Conservation (phyloP, 2,888 invertebrate species). For the Lasiommata megera region DNA sequence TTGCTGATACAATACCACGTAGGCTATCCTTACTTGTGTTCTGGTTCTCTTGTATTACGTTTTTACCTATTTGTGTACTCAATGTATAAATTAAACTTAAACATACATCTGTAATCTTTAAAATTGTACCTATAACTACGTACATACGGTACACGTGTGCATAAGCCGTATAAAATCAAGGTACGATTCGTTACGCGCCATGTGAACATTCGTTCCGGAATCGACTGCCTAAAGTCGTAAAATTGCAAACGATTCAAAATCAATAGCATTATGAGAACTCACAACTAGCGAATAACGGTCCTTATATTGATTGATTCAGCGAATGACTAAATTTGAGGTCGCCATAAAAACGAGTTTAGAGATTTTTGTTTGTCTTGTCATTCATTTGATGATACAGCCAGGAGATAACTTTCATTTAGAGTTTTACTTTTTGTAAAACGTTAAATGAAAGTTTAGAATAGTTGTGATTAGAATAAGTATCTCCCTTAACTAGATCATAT, state of each 20-base stretch:
- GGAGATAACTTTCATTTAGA: background rate
- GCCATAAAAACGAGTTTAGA: conserved; percentile 20
- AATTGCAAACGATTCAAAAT: conserved; percentile 47
- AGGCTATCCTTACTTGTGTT: too few species aligned
- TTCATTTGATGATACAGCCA: conserved; percentile 9
- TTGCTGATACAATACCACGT: too few species aligned
- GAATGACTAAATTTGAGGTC: conserved; percentile 30
- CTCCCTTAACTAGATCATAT: too few species aligned
- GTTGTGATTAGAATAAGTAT: too few species aligned
- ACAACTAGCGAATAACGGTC: conserved; percentile 32
- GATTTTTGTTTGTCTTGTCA: conserved; percentile 14
- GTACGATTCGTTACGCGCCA: conserved; percentile 52
- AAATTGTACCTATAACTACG: too few species aligned
- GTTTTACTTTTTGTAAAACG: background rate
- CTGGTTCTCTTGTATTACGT: too few species aligned
- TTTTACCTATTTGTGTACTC: too few species aligned
- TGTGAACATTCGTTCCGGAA: conserved; percentile 54
- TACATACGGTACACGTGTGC: background rate
- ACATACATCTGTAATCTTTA: too few species aligned
- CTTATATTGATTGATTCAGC: conserved; percentile 27
- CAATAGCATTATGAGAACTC: conserved; percentile 44
- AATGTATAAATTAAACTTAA: too few species aligned
- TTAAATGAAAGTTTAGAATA: too few species aligned
- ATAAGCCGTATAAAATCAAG: conserved; percentile 41
- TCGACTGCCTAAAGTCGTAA: conserved; percentile 41